These are phyloP conservation scores for Cephus pygmeus DNA, from an alignment of 2,888 invertebrate species.

Conservation along the genomic window DNA sequence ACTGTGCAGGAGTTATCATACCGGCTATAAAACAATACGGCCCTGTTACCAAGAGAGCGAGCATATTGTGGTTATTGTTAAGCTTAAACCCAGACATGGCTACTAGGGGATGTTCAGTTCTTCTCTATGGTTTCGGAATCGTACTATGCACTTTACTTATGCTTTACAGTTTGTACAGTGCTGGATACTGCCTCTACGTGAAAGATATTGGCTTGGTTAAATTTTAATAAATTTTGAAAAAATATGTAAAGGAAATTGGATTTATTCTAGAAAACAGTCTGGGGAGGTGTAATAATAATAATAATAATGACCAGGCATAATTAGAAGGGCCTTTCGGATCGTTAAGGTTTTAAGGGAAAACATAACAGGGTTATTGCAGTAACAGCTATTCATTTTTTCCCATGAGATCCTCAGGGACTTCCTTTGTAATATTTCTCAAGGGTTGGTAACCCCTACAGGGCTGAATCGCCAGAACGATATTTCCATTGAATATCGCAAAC, in stretches of 20 bases:
- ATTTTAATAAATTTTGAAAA: not conserved
- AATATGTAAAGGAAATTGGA: not conserved
- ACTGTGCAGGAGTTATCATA: conserved; percentile 46
- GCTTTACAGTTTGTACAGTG: not conserved
- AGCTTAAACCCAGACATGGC: conserved; percentile 27
- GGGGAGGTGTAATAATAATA: not conserved
- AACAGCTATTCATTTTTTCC: not conserved
- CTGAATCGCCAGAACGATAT: not conserved
- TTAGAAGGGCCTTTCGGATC: not conserved
- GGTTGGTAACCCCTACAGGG: not conserved
- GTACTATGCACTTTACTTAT: not conserved
- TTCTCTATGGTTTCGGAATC: not conserved
- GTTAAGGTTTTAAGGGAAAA: not conserved
- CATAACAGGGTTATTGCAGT: not conserved
- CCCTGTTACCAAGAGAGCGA: conserved; percentile 43
- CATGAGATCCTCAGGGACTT: not conserved
- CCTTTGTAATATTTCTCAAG: not conserved
- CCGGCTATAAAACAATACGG: conserved; percentile 60
- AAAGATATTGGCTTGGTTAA: not conserved
- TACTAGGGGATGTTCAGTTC: not conserved
- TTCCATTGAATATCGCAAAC: not conserved
- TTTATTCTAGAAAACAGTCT: not conserved
- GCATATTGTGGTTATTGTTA: conserved; percentile 59
- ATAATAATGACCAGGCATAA: not conserved
- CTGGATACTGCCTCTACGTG: not conserved